Percentiles rank a stretch among this genome's conserved stretches.
These are phyloP conservation scores for Neoitamus cyanurus DNA, from an alignment of 2,888 invertebrate species.

Conservation along the genomic window DNA sequence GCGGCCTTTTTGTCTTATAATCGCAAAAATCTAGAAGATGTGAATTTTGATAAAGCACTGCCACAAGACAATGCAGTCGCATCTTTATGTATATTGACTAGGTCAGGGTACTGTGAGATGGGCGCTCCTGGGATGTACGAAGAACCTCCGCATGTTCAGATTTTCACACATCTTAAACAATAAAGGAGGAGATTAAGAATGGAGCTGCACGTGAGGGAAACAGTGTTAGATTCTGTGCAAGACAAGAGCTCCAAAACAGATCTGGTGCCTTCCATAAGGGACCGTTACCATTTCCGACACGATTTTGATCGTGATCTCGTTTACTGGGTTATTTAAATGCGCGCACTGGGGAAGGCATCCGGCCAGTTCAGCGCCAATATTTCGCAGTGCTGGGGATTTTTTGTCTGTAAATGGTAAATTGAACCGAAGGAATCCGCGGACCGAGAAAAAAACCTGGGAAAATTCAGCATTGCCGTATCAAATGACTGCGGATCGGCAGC, in stretches of 20 bases:
- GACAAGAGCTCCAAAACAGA: slow-evolving; percentile 13
- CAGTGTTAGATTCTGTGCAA: slow-evolving; percentile 6
- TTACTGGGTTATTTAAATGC: slow-evolving; percentile 49
- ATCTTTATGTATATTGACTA: background rate
- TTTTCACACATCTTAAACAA: slow-evolving; percentile 23
- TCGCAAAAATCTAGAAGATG: background rate
- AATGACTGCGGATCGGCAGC: background rate
- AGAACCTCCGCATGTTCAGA: background rate
- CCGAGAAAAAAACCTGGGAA: background rate
- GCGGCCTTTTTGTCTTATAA: background rate
- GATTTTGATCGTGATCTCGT: slow-evolving; percentile 49
- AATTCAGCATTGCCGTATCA: background rate
- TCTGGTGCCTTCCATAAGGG: background rate
- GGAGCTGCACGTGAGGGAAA: background rate
- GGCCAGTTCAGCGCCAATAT: background rate
- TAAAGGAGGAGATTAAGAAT: background rate
- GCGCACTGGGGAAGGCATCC: background rate
- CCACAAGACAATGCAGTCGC: slow-evolving; percentile 4
- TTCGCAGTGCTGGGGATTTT: background rate
- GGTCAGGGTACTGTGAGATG: background rate
- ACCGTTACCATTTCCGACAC: slow-evolving; percentile 49
- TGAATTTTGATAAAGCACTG: background rate
- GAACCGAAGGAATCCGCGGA: background rate
- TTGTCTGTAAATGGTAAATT: background rate
- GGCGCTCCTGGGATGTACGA: background rate